Base-by-base conservation (phyloP, 1,140 invertebrate genomes). In the Conus ventricosus region DNA sequence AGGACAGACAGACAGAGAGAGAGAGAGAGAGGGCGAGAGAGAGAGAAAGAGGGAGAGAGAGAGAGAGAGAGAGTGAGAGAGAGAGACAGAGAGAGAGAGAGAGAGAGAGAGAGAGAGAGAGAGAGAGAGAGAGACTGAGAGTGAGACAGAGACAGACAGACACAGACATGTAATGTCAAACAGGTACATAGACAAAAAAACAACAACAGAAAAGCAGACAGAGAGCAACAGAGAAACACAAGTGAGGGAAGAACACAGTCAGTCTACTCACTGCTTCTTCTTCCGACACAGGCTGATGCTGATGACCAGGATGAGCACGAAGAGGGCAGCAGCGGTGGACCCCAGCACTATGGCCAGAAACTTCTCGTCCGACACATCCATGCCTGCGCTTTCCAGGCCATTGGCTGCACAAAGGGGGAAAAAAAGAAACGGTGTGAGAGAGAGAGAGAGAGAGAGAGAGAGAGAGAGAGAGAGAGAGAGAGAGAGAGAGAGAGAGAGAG, bases 341-440 rank as follows among this genome's bases (percentile, higher is more conserved):
- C 93, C 93, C 87, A 94, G 93, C 0, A 91, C 91, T 80, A 94
- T 93, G 39, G 92, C 92, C 75, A 94, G 90, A 83, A 93, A 93
- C 86, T 90, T 92, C 88, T 92, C 91, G 85, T 94, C 92, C 7
- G 92, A 90, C 25, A 91, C 84, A 67, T 90, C 89, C 57, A 91
- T 82, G 4, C 87, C 89, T 5, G 89, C 0, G 1, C 76, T 71
- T 17, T 86, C 60, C 23, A 87, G 51, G 23, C 82, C 85, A 11
- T 88, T 27, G 54, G 84, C 88, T 88, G 20, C 25, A 78, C 8
- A 39, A 13, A 78, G 71, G 23, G 71, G 23, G 71, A 75, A 8
- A 75, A 6, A 75, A 8, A 75, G 71, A 75, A 0, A 75, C 13
- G 23, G n/a, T 20, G 71, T 5, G 17, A 78, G 76, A 78, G 7